phyloP scores from a whole-genome alignment of 2,113 vertebrate genomes.

The Mesitornis unicolor region DNA sequence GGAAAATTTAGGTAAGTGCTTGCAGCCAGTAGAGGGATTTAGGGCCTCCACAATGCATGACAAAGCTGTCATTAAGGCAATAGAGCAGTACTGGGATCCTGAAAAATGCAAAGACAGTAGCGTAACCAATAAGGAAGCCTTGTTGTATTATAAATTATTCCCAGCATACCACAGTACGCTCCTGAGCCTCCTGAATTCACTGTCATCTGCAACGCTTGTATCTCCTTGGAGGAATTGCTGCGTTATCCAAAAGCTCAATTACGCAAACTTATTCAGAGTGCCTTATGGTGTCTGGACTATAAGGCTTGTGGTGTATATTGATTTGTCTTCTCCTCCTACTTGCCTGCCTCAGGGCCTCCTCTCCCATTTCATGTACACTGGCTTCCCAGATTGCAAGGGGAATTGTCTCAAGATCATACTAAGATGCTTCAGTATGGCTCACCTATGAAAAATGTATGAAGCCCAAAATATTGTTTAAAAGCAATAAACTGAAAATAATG shows the following conservation, averaged over 20 bases:
- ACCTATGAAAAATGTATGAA: background rate
- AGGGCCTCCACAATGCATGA: background rate
- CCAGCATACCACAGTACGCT: background rate
- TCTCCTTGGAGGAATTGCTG: background rate
- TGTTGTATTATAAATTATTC: background rate
- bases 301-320: background rate
- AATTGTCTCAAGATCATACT: slow-evolving; percentile 28
- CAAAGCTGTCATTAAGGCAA: background rate
- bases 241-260: background rate
- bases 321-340: background rate
- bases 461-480: slow-evolving; percentile 15
- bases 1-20: background rate
- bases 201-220: background rate
- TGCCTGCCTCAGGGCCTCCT: background rate
- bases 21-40: background rate
- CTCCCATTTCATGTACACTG: background rate
- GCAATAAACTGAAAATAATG: background rate
- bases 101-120: background rate
- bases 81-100: background rate
- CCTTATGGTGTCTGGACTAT: background rate
- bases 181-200: background rate
- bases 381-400: background rate
- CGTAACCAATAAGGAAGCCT: background rate
- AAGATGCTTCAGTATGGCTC: background rate
- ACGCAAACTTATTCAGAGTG: background rate